Evolutionary conservation across 2,888 invertebrate species (phyloP).

Genomic region (Drosophila hamatofila): DNA sequence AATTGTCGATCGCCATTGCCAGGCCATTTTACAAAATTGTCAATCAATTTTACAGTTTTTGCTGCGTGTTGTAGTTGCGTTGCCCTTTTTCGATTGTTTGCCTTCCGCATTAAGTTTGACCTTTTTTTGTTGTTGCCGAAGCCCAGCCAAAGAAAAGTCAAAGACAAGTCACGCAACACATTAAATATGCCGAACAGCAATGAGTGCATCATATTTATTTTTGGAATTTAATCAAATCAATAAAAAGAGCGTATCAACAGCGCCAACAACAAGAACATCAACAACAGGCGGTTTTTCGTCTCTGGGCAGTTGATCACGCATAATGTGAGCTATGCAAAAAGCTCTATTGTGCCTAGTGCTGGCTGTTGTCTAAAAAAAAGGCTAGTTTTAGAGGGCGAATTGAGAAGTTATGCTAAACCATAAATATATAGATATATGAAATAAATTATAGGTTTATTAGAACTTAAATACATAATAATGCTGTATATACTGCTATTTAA

Average conservation of each 20-base stretch:
- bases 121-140: conserved; percentile 56
- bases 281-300: neutral
- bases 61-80: conserved; percentile 3
- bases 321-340: conserved; percentile 1
- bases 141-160: conserved; percentile 50
- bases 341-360: neutral
- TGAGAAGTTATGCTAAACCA: no score
- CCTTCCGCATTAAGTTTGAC: conserved; percentile 69
- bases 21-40: conserved; percentile 53
- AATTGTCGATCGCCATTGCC: conserved; percentile 57
- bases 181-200: conserved; percentile 45
- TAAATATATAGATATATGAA: neutral
- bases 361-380: neutral
- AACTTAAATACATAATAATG: neutral
- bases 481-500: no score
- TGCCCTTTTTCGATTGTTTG: conserved; percentile 48
- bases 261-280: conserved; percentile 13
- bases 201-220: conserved; percentile 73
- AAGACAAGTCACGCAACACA: conserved; percentile 73
- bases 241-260: conserved; percentile 36
- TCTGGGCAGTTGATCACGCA: conserved; percentile 11
- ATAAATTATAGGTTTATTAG: neutral
- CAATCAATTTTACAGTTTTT: conserved; percentile 66
- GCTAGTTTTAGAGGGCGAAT: neutral
- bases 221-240: conserved; percentile 77